These are phyloP conservation scores for Acromyrmex charruanus DNA, from an alignment of 1,140 invertebrate genomes.

Conservation along the genomic window DNA sequence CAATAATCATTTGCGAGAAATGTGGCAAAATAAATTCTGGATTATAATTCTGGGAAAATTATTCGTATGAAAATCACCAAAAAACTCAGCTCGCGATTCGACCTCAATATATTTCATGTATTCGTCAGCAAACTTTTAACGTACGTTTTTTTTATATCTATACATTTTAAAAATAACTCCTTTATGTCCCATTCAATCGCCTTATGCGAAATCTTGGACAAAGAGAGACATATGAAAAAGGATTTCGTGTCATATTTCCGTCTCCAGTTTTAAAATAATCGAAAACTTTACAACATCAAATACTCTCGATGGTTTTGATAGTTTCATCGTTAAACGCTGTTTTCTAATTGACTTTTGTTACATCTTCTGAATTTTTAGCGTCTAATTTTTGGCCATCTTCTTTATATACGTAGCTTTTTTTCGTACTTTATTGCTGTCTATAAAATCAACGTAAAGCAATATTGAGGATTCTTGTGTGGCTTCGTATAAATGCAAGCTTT, in stretches of 20 bases:
- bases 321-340: neutral
- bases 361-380: neutral
- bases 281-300: neutral
- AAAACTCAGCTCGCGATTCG: neutral
- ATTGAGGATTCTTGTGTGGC: neutral
- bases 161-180: neutral
- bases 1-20: neutral
- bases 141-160: constrained; percentile 14
- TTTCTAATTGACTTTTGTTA: neutral
- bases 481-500: constrained; percentile 14
- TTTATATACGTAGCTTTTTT: neutral
- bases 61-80: neutral
- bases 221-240: neutral
- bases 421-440: neutral
- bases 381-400: neutral
- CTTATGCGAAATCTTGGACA: neutral
- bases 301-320: neutral
- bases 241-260: neutral
- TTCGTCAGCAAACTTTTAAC: neutral
- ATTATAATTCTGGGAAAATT: neutral
- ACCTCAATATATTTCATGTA: neutral
- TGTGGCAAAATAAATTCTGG: constrained; percentile 28
- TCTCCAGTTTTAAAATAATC: constrained; percentile 3
- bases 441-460: neutral
- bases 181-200: neutral